Percentiles rank a stretch among this genome's conserved stretches.
phyloP scores from a whole-genome alignment of 2,113 vertebrate species.

The Clinocottus analis region DNA sequence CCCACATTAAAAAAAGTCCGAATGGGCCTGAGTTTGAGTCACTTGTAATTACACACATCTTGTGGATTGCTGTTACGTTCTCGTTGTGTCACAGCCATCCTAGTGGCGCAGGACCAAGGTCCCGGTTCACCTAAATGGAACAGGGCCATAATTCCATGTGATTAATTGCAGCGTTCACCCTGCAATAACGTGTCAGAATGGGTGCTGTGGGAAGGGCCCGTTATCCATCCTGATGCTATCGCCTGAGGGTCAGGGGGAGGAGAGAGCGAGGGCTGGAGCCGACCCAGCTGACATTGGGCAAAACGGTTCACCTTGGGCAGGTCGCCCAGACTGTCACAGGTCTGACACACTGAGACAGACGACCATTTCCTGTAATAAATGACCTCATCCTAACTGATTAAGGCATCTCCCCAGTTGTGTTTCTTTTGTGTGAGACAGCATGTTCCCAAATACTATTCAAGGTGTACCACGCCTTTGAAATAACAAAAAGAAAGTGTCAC shows the following conservation, averaged over 20 bases:
- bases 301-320: too few species aligned
- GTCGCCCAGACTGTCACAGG: too few species aligned
- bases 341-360: too few species aligned
- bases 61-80: neutral
- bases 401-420: neutral
- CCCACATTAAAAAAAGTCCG: neutral
- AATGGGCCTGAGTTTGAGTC: neutral
- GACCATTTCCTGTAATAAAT: too few species aligned
- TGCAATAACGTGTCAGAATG: neutral
- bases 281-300: too few species aligned
- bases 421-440: neutral
- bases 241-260: too few species aligned
- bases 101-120: neutral
- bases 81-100: neutral
- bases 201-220: too few species aligned
- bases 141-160: neutral
- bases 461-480: neutral
- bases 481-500: neutral
- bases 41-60: neutral
- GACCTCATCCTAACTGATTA: neutral
- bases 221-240: too few species aligned
- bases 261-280: too few species aligned
- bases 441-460: neutral
- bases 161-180: neutral
- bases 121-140: neutral